A percentile compares a stretch with the other conserved stretches of the same genome.
Evolutionary conservation across 2,113 vertebrate genomes (phyloP).

Genomic region (Fulmarus glacialis): DNA sequence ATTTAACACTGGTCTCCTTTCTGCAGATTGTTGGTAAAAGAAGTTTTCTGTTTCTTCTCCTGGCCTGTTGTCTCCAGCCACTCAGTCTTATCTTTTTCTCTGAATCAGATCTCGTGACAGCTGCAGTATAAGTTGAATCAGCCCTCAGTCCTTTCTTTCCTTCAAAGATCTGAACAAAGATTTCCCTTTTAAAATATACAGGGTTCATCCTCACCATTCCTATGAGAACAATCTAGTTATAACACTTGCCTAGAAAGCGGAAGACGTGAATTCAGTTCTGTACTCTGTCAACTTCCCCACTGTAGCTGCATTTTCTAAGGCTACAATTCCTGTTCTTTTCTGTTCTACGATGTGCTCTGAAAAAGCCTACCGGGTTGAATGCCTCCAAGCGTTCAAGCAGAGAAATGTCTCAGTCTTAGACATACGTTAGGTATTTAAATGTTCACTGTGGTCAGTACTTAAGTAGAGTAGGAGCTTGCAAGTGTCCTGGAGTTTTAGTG

Average conservation of each 20-base stretch:
- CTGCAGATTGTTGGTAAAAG: not conserved
- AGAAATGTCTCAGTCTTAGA: not conserved
- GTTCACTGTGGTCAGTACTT: not conserved
- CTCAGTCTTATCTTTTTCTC: not conserved
- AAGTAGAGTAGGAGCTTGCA: not conserved
- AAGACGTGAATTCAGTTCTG: not conserved
- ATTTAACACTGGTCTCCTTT: not conserved
- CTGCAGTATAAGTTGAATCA: not conserved
- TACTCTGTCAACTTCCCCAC: not conserved
- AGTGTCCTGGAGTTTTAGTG: not conserved
- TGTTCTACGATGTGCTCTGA: not conserved
- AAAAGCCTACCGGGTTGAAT: not conserved
- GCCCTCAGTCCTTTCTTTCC: not conserved
- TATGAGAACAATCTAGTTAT: not conserved
- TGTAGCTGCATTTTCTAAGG: not conserved
- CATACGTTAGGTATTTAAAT: not conserved
- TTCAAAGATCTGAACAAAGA: not conserved
- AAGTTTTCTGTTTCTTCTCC: not conserved
- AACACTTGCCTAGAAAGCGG: not conserved
- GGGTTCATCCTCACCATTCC: not conserved
- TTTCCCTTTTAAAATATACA: not conserved
- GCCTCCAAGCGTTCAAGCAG: not conserved
- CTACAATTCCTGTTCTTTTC: not conserved
- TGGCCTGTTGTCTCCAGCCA: not conserved
- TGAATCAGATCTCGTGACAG: not conserved